Conservation (phyloP, 2,888 invertebrate genomes). For the Ornithoptera alexandrae region DNA sequence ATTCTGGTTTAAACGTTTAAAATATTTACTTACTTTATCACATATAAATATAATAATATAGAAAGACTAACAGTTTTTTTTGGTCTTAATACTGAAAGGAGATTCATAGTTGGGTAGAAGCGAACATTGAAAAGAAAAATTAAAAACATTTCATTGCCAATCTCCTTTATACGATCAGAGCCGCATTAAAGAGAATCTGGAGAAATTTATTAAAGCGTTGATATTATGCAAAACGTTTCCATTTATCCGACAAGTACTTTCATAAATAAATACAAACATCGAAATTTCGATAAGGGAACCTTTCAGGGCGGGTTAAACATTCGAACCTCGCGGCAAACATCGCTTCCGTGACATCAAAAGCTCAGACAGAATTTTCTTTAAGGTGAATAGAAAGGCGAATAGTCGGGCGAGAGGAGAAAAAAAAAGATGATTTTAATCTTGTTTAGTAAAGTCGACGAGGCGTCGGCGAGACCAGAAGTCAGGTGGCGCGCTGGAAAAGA, state of each 20-base stretch:
- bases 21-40: too few relatives aligned
- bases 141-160: constrained; percentile 12
- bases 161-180: neutral
- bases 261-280: constrained; percentile 40
- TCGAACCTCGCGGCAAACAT: constrained; percentile 42
- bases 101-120: neutral
- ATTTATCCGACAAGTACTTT: constrained; percentile 35
- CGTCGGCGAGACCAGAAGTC: constrained; percentile 63
- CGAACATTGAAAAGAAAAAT: neutral
- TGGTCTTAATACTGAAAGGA: neutral
- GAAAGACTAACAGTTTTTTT: neutral
- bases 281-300: constrained; percentile 41
- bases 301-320: constrained; percentile 42
- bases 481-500: constrained; percentile 71
- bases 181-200: neutral
- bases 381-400: constrained; percentile 42
- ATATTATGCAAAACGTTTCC: constrained; percentile 26
- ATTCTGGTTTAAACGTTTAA: too few relatives aligned
- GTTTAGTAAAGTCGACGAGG: constrained; percentile 63
- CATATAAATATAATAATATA: too few relatives aligned
- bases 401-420: constrained; percentile 43
- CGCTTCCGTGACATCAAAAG: constrained; percentile 39
- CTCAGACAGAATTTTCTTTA: constrained; percentile 38
- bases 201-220: constrained; percentile 14
- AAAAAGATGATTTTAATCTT: constrained; percentile 71